Evolutionary conservation across 2,888 invertebrate genomes (phyloP).

Genomic region (Brachyptera putata): DNA sequence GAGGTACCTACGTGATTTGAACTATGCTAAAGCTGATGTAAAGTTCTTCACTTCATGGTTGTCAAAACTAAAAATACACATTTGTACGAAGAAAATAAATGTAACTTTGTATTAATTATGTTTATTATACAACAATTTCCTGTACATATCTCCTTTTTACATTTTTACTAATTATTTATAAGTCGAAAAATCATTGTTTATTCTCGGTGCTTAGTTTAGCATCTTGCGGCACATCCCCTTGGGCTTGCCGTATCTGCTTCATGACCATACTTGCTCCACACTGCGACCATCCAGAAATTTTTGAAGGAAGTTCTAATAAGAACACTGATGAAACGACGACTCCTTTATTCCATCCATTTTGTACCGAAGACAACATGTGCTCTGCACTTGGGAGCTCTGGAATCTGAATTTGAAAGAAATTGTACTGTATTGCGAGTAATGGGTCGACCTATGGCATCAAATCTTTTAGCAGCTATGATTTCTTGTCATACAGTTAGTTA

Average conservation of each 20-base stretch:
- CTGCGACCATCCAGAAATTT: not conserved
- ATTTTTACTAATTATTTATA: not conserved
- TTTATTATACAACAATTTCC: too few species aligned
- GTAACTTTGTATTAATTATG: not conserved
- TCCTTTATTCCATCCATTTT: slow-evolving; percentile 14
- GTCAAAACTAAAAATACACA: not conserved
- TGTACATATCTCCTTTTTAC: too few species aligned
- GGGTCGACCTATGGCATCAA: too few species aligned
- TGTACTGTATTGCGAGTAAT: too few species aligned
- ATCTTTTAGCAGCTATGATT: too few species aligned
- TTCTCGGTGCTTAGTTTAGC: not conserved
- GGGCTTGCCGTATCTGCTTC: slow-evolving; percentile 1
- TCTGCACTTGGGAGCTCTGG: slow-evolving; percentile 1
- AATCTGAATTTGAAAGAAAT: slow-evolving; percentile 7
- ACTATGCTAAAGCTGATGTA: too few species aligned
- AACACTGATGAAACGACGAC: not conserved
- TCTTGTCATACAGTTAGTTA: too few species aligned
- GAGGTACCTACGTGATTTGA: too few species aligned
- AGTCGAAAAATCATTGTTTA: not conserved
- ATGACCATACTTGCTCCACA: not conserved
- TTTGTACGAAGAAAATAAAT: not conserved
- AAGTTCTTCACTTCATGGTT: too few species aligned
- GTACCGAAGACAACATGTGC: not conserved
- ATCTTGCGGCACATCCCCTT: not conserved
- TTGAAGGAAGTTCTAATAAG: not conserved